A percentile compares a stretch with the other conserved stretches of the same genome.
phyloP scores from a whole-genome alignment of 1,140 invertebrate species.

The Aplysia californica region DNA sequence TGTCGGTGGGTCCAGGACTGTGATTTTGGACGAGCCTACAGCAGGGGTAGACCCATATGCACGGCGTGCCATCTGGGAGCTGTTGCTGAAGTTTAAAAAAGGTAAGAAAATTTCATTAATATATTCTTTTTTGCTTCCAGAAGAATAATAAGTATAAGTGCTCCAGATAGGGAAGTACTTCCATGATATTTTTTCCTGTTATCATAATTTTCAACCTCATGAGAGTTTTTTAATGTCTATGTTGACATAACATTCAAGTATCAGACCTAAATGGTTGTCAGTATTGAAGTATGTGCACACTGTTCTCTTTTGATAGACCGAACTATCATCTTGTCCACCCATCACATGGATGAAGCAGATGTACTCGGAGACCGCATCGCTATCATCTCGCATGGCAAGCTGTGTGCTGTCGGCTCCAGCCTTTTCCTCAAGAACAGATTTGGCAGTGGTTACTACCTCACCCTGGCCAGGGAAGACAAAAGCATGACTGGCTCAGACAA shows the following conservation, averaged over 20 bases:
- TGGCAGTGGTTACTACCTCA: slow-evolving; percentile 74
- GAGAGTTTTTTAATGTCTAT: no score
- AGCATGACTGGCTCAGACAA: no score
- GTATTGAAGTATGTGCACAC: no score
- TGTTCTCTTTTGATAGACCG: slow-evolving; percentile 59
- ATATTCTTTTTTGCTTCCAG: no score
- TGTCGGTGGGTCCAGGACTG: slow-evolving; percentile 69
- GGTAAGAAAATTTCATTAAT: no score
- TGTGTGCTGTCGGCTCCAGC: slow-evolving; percentile 75
- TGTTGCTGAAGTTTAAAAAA: slow-evolving; percentile 71
- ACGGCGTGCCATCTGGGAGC: slow-evolving; percentile 71
- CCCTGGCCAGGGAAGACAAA: no score
- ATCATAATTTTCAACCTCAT: no score
- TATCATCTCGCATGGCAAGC: slow-evolving; percentile 75
- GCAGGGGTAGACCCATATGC: slow-evolving; percentile 73
- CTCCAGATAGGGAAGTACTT: no score
- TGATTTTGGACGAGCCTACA: slow-evolving; percentile 73
- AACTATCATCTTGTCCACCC: slow-evolving; percentile 78
- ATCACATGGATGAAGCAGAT: slow-evolving; percentile 77
- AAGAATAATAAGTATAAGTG: no score
- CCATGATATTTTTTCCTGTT: no score
- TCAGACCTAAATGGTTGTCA: no score
- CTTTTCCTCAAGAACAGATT: slow-evolving; percentile 75
- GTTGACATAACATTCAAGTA: no score
- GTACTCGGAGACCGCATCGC: slow-evolving; percentile 78